A percentile compares a stretch with the other conserved stretches of the same genome.
These are phyloP conservation scores for Chrysolina americana DNA, from an alignment of 2,888 invertebrate species.

Conservation along the genomic window DNA sequence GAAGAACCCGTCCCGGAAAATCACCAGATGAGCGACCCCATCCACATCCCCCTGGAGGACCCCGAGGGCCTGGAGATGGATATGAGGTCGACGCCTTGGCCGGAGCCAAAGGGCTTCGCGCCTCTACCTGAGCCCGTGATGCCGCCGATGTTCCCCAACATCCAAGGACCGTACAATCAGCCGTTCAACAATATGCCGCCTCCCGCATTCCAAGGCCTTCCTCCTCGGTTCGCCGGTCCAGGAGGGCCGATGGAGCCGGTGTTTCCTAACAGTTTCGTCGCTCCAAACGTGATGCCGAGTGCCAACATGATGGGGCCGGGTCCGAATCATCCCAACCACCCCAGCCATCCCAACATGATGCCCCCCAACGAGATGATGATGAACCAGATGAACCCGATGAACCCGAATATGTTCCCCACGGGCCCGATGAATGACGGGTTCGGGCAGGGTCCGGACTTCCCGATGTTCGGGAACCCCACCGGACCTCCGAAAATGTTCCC, in stretches of 20 bases:
- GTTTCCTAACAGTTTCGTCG: constrained; percentile 61
- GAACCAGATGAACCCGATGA: constrained; percentile 58
- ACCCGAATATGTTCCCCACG: constrained; percentile 64
- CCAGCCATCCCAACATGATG: constrained; percentile 56
- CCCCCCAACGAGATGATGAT: constrained; percentile 65
- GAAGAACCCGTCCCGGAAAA: constrained; percentile 90
- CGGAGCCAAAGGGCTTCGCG: constrained; percentile 84
- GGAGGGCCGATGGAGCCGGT: constrained; percentile 49
- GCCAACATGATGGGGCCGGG: constrained; percentile 69
- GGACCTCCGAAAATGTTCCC: constrained; percentile 48
- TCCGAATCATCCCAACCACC: background rate
- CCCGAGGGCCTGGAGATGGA: constrained; percentile 88
- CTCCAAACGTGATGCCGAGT: constrained; percentile 67
- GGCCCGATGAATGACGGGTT: constrained; percentile 50
- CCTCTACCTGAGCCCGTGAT: constrained; percentile 63
- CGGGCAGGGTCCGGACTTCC: constrained; percentile 43
- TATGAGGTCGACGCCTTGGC: constrained; percentile 85
- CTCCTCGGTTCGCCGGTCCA: constrained; percentile 50
- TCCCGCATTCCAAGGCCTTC: constrained; percentile 55
- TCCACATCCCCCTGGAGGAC: constrained; percentile 91
- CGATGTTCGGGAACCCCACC: constrained; percentile 27
- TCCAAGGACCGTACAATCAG: constrained; percentile 69
- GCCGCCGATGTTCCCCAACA: constrained; percentile 69
- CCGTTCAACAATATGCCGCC: constrained; percentile 72
- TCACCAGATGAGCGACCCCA: constrained; percentile 83